phyloP scores from a whole-genome alignment of 2,113 vertebrate genomes.

The Gambusia affinis region DNA sequence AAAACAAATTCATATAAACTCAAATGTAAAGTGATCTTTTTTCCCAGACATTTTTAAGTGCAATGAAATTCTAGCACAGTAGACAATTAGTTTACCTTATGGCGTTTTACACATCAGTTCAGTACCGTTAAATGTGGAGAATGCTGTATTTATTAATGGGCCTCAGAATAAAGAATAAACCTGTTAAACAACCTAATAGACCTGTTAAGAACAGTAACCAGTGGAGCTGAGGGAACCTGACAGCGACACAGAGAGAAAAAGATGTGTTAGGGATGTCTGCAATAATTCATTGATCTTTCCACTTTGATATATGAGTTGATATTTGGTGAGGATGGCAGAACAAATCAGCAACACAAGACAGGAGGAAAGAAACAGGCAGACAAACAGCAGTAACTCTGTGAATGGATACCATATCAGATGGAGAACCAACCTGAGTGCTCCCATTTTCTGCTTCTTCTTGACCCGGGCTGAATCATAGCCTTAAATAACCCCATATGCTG shows the following conservation, averaged over 20 bases:
- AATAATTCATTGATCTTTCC: conserved; percentile 7
- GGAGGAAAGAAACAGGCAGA: conserved; percentile 2
- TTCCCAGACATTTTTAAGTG: too few relatives aligned
- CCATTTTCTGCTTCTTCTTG: conserved; percentile 13
- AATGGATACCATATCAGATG: neutral
- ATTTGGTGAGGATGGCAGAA: conserved; percentile 9
- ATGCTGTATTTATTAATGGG: too few relatives aligned
- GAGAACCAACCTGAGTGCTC: conserved; percentile 15
- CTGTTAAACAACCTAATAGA: neutral
- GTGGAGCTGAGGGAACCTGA: neutral
- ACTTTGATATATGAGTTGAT: conserved; percentile 9
- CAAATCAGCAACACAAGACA: conserved; percentile 26
- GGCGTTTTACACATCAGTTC: too few relatives aligned
- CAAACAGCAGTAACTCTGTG: neutral
- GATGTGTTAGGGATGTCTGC: conserved; percentile 4
- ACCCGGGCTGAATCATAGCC: conserved; percentile 8
- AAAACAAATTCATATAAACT: too few relatives aligned
- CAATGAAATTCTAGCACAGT: too few relatives aligned
- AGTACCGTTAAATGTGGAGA: too few relatives aligned
- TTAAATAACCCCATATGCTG: conserved; percentile 2
- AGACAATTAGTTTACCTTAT: too few relatives aligned
- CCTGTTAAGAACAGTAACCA: neutral
- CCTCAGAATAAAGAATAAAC: too few relatives aligned
- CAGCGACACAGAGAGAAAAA: neutral
- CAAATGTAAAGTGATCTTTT: too few relatives aligned